These are phyloP conservation scores for Mallotus villosus DNA, from an alignment of 2,797 vertebrate genomes.

Conservation along the genomic window DNA sequence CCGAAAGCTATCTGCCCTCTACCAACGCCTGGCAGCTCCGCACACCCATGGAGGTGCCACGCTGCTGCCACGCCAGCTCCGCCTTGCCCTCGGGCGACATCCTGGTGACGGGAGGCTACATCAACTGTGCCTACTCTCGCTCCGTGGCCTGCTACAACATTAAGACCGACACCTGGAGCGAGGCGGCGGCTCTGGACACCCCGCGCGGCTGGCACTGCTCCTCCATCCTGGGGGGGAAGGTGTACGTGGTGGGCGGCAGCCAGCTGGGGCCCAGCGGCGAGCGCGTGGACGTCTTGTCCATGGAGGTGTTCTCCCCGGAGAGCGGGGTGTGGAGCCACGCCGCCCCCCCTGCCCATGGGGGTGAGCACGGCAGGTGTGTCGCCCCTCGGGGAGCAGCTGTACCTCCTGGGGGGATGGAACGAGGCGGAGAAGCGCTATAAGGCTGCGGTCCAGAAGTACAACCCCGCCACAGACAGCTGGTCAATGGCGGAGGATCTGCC, in stretches of 20 bases:
- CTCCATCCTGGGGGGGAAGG: constrained; percentile 58
- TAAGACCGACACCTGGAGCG: constrained; percentile 72
- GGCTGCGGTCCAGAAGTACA: constrained; percentile 77
- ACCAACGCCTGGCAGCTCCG: constrained; percentile 83
- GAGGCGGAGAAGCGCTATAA: constrained; percentile 83
- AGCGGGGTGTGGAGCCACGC: constrained; percentile 70
- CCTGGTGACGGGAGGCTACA: constrained; percentile 81
- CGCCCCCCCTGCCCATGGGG: constrained; percentile 70
- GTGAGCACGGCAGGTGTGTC: constrained; percentile 83
- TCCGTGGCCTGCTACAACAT: constrained; percentile 76
- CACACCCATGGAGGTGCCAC: constrained; percentile 76
- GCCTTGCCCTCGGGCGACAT: constrained; percentile 75
- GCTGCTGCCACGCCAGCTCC: constrained; percentile 83
- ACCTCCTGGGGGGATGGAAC: constrained; percentile 84
- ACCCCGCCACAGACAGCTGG: constrained; percentile 81
- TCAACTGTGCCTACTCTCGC: constrained; percentile 83
- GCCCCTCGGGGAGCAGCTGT: constrained; percentile 67
- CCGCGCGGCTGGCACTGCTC: constrained; percentile 86
- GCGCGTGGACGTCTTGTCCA: constrained; percentile 76
- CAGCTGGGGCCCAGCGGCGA: constrained; percentile 79
- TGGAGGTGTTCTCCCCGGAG: constrained; percentile 77
- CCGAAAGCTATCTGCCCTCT: constrained; percentile 82
- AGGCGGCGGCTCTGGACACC: constrained; percentile 71
- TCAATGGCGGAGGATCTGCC: constrained; percentile 74
- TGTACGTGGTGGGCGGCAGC: constrained; percentile 82